Base-by-base conservation (phyloP, 2,888 invertebrate species). In the Baccha elongata region DNA sequence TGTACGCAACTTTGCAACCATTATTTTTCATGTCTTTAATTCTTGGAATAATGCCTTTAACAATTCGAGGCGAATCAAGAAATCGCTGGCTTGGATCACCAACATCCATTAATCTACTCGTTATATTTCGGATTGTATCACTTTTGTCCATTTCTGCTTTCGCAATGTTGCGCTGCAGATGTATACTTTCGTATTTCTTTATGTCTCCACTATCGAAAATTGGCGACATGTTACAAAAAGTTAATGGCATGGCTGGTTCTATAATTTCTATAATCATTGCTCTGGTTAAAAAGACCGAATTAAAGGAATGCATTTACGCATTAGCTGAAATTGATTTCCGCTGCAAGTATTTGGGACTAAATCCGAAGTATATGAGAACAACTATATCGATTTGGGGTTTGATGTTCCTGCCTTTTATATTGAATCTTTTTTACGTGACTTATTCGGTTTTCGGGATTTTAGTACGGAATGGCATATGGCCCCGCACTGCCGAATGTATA, bases 191-290 rank as follows among this genome's bases (percentile, higher is more conserved):
- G 0, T 85, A 88, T 29, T 87, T 90, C n/a, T 87, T 88, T 2
- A 7, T 78, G 17, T 86, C 88, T 0, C 64, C 87, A 10, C 68
- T 90, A 0, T 87, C 90, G 0, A 69, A 35, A 2, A 21, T 88
- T 2, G 88, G 88, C 1, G 88, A 86, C 55, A 71, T 85, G 0
- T 7, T 89, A 37, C 88, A 89, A 52, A 87, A 86, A 48, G 75
- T 88, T 21, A 88, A 88, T 37, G 87, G 87, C 73, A 85, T 88
- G 76, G 73, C 86, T 15, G 87, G 88, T 1, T 81, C 88, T 1
- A 15, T 87, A 1, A 5, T 84, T 0, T 81, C 87, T 0, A 44
- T 89, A 0, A 0, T 81, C 0, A n/a, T 85, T 1, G 87, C 87
- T 0, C 3, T 88, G 5, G 0, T 69, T 0, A 52, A 85, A 21